Evolutionary conservation across 2,113 vertebrate species (phyloP), one percentile per base, ranked within the genome.

Genomic region (Haplochromis burtoni): DNA sequence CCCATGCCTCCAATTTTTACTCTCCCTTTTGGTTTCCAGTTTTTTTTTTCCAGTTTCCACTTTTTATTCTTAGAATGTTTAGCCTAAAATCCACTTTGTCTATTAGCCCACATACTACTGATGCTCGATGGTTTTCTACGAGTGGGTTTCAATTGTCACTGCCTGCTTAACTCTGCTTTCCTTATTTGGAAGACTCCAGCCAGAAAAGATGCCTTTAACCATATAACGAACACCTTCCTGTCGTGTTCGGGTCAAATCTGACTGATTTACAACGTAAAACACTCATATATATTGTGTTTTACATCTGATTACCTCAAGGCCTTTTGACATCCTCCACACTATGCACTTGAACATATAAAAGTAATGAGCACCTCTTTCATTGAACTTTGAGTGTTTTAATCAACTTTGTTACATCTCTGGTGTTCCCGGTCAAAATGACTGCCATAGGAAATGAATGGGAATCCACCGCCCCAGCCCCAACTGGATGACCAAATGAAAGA

Each of bases 401-500:
- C 57, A 61, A 61, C 9, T 0, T 61, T 33, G 29, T 33, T 61
- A 33, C 29, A 61, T 61, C 29, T 61, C 29, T 19, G 29, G 5
- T 7, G 5, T 61, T 61, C 29, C 2, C 9, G 9, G 57, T 61
- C 16, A 61, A 61, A 61, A 19, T 33, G 9, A 61, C 29, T 61
- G 57, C 57, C 9, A 61, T 33, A 33, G 29, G 29, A 33, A 61
- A 1, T 33, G 16, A 61, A 61, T 19, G 14, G 29, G 57, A 61
- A 61, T 0, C 5, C 57, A 31, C 57, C 0, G 1, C 57, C 4
- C 55, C 8, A 1, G 55, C 5, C 57, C 29, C 29, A 61, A 61
- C 26, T 17, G 29, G 57, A 31, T 31, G 0, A 61, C 14, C 8
- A 61, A 61, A 61, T 31, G 14, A 31, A 61, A 31, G 57, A 17